Percentiles rank a stretch among this genome's conserved stretches.
phyloP scores from a whole-genome alignment of 2,797 vertebrate species.

The Neomorphus geoffroyi region DNA sequence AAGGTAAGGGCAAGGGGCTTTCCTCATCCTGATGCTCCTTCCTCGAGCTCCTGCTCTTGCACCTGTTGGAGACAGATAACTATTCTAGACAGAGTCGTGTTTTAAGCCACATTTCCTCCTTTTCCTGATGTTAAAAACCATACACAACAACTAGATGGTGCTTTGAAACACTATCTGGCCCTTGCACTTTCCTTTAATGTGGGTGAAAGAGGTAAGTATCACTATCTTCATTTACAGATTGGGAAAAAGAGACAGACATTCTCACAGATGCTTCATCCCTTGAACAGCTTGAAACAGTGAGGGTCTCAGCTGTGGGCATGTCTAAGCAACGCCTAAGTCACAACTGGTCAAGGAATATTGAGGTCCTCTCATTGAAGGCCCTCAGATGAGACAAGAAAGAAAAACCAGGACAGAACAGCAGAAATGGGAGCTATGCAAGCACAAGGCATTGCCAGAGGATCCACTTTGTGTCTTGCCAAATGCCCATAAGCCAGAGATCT shows the following conservation, averaged over 20 bases:
- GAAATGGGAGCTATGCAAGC: background rate
- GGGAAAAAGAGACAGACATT: background rate
- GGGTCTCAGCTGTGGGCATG: background rate
- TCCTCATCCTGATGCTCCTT: background rate
- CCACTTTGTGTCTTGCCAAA: background rate
- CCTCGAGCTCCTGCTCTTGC: background rate
- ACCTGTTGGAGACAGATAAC: background rate
- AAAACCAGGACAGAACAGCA: background rate
- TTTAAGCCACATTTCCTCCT: background rate
- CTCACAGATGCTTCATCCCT: background rate
- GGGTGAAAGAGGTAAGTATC: background rate
- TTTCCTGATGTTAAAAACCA: background rate
- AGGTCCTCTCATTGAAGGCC: background rate
- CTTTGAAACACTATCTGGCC: background rate
- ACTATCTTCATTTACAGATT: background rate
- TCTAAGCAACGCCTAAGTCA: background rate
- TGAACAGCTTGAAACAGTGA: background rate
- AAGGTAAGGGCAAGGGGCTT: background rate
- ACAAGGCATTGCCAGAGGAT: background rate
- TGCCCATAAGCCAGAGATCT: conserved; percentile 39
- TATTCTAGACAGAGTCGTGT: background rate
- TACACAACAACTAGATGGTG: background rate
- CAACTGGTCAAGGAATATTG: background rate
- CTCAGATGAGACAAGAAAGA: background rate
- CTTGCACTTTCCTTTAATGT: background rate